Base-by-base conservation (phyloP, 2,888 invertebrate species). In the Crossocerus cetratus region DNA sequence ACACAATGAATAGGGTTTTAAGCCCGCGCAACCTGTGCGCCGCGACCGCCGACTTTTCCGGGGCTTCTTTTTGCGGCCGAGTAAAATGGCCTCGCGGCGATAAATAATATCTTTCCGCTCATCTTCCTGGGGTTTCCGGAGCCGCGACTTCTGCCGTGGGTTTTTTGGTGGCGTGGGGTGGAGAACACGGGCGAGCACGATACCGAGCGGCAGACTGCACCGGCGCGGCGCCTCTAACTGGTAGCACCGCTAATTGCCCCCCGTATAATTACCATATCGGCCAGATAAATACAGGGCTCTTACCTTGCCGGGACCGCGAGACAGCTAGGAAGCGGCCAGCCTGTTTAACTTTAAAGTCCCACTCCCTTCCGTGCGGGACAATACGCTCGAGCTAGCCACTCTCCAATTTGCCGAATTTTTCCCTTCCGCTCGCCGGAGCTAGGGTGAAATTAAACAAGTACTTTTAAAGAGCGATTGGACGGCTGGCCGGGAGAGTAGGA, bases 221-320 rank as follows among this genome's bases (percentile, higher is more conserved):
- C 61, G 68, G 74, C 65, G 65, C 32, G 53, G 65, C 72, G 63
- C 70, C 78, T 80, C 80, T 81, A 81, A 80, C 83, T 78, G 82
- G 78, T 82, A 84, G 80, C 75, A 76, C 77, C 77, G 83, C 82
- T 80, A 84, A 84, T 83, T 83, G 78, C 85, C 77, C 68, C 78
- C 78, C 80, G 80, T 74, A 73, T 81, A 80, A 85, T 85, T 85
- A 85, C 81, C 86, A 84, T 85, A 85, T 85, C 84, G 83, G 82
- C 72, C 74, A 82, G 83, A 85, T 85, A 85, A 85, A 84, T 85
- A 83, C 69, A 69, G 69, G 76, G 79, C 81, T 82, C 76, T 77
- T 75, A 75, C 70, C 76, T 67, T 73, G 67, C 65, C 58, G 62
- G 73, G 59, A 69, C 74, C 59, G 68, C 65, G 74, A 73, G 75